Percentiles rank a stretch among this genome's conserved stretches.
Evolutionary conservation across 2,113 vertebrate species (phyloP).

Genomic region (Colius striatus): DNA sequence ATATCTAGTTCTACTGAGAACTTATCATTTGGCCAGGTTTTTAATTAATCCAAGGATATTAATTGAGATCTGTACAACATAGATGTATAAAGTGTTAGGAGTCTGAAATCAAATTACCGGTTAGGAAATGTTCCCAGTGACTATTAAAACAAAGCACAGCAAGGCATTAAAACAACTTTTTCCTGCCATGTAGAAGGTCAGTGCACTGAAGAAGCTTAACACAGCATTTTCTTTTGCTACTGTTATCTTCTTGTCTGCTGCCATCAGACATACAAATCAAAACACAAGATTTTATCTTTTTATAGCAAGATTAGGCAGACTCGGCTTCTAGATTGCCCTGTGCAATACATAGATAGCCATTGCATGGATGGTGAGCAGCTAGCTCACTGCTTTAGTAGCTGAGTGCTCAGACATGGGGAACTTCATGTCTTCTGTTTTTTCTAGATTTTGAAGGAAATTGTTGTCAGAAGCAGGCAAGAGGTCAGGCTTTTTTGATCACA

Average conservation of each 20-base stretch:
- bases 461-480: background rate
- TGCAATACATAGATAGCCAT: rapidly evolving
- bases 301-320: background rate
- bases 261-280: background rate
- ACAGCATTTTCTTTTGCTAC: background rate
- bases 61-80: background rate
- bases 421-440: background rate
- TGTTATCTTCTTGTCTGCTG: background rate
- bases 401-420: background rate
- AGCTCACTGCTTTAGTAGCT: background rate
- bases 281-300: background rate
- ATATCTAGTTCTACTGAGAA: background rate
- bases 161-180: background rate
- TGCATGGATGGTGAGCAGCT: background rate
- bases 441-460: background rate
- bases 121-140: background rate
- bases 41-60: background rate
- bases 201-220: background rate
- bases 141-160: background rate
- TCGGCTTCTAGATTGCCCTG: background rate
- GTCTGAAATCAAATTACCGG: background rate
- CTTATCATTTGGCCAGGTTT: background rate
- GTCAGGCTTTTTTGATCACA: background rate
- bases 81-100: background rate
- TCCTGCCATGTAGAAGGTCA: background rate